Conservation (phyloP, 2,797 vertebrate species). For the Chelonia mydas region DNA sequence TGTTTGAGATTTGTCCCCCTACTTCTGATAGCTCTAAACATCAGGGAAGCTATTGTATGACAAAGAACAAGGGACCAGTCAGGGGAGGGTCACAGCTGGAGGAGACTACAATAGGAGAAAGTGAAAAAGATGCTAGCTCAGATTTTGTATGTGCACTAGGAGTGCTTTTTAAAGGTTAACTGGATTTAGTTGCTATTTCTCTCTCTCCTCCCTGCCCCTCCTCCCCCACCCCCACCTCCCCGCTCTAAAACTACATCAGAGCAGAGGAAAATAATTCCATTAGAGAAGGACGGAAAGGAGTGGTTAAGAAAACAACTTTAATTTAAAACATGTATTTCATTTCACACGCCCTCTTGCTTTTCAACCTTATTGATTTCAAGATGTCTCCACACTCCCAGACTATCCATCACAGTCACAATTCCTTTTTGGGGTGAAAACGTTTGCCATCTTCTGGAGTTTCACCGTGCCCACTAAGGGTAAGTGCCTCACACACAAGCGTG, state of each 20-base stretch:
- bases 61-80: background rate
- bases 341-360: constrained; percentile 7
- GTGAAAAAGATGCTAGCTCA: background rate
- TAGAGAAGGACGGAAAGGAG: constrained; percentile 15
- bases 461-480: fast-evolving
- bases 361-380: background rate
- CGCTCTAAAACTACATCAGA: background rate
- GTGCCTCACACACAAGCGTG: background rate
- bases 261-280: constrained; percentile 21
- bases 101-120: background rate
- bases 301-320: constrained; percentile 14
- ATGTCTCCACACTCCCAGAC: background rate
- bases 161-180: constrained; percentile 13
- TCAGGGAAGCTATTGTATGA: background rate
- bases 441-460: background rate
- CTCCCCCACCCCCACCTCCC: background rate
- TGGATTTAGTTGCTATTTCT: background rate
- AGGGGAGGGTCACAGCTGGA: background rate
- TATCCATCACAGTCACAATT: background rate
- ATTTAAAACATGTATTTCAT: constrained; percentile 34
- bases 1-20: background rate
- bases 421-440: background rate
- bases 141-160: background rate
- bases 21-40: background rate
- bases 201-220: background rate